A percentile compares a stretch with the other conserved stretches of the same genome.
Conservation (phyloP, 1,140 invertebrate genomes). For the Listronotus oregonensis region DNA sequence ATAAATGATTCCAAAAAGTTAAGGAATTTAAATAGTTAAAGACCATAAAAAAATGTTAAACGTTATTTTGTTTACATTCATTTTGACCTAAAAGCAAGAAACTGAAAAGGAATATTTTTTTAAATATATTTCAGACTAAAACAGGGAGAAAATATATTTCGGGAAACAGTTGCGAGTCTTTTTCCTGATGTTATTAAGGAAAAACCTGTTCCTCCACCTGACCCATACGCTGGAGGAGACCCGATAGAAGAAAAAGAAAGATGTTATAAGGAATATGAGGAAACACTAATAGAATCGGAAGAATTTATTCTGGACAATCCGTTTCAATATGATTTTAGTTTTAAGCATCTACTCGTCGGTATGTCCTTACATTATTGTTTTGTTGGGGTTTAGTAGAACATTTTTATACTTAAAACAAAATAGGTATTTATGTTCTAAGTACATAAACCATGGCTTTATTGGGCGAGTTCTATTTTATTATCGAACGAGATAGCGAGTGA, state of each 20-base stretch:
- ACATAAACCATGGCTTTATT: too few relatives aligned
- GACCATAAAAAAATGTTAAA: too few relatives aligned
- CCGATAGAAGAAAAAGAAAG: constrained; percentile 23
- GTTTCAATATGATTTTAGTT: constrained; percentile 47
- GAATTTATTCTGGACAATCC: constrained; percentile 40
- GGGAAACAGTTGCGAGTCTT: constrained; percentile 48
- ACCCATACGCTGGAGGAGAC: constrained; percentile 45
- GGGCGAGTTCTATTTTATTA: too few relatives aligned
- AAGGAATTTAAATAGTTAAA: too few relatives aligned
- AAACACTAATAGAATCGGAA: constrained; percentile 23
- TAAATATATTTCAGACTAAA: constrained; percentile 36
- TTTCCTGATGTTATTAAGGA: constrained; percentile 52
- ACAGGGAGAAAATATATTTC: constrained; percentile 48
- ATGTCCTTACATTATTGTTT: constrained; percentile 7
- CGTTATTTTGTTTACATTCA: too few relatives aligned
- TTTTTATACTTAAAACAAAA: background rate
- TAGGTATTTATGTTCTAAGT: background rate
- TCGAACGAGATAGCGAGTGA: too few relatives aligned
- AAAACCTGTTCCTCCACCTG: constrained; percentile 41
- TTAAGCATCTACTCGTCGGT: constrained; percentile 40
- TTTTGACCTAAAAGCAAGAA: too few relatives aligned
- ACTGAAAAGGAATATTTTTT: too few relatives aligned
- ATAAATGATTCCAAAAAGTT: too few relatives aligned
- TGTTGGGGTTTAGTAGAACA: background rate
- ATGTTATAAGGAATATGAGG: constrained; percentile 35